phyloP scores from a whole-genome alignment of 2,888 invertebrate genomes.

The Drosophila peninsularis region DNA sequence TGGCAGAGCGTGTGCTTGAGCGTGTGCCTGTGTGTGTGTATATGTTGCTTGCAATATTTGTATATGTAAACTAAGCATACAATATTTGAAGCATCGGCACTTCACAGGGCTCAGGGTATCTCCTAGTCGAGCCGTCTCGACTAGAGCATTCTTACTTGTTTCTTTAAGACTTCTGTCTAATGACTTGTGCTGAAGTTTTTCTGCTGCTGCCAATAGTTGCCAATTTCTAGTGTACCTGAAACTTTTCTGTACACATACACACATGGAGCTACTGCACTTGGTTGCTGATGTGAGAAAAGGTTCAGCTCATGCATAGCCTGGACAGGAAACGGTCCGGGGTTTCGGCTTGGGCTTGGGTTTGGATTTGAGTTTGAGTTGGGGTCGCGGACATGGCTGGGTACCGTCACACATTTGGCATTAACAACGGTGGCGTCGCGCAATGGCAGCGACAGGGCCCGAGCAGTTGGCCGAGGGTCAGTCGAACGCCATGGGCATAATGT shows the following conservation, averaged over 20 bases:
- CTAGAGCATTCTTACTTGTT: no score
- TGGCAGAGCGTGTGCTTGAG: no score
- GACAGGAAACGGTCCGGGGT: conserved; percentile 36
- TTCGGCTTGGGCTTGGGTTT: conserved; percentile 1
- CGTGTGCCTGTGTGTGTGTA: no score
- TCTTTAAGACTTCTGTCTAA: background rate
- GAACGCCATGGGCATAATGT: conserved; percentile 78
- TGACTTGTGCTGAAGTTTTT: background rate
- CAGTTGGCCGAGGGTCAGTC: conserved; percentile 25
- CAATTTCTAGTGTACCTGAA: conserved; percentile 45
- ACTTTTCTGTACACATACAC: conserved; percentile 2
- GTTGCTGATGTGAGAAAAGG: conserved; percentile 34
- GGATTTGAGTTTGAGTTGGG: conserved; percentile 18
- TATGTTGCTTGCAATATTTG: no score
- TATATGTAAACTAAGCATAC: no score
- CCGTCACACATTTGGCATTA: conserved; percentile 69
- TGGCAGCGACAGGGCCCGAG: conserved; percentile 2
- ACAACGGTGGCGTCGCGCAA: conserved; percentile 60
- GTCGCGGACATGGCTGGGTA: conserved; percentile 40
- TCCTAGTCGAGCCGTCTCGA: no score
- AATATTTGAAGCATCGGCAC: no score
- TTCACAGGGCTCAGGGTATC: no score
- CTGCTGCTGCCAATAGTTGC: conserved; percentile 26
- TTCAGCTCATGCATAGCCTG: conserved; percentile 34
- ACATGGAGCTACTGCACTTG: conserved; percentile 16